Evolutionary conservation across 2,113 vertebrate species (phyloP).

Genomic region (Urocynchramus pylzowi): DNA sequence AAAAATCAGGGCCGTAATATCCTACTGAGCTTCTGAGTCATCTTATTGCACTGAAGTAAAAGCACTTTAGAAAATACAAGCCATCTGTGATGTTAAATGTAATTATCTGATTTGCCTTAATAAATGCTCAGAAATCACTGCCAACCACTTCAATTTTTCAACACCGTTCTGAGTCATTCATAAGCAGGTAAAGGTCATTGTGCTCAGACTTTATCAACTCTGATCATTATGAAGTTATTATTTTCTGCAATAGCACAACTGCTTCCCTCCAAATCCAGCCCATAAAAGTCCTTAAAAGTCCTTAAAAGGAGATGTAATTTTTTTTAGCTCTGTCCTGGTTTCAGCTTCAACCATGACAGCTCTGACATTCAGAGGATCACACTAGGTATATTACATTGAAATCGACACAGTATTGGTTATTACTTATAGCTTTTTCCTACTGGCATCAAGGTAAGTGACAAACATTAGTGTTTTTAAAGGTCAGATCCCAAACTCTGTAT

Average conservation of each 20-base stretch:
- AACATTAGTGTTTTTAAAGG: background rate
- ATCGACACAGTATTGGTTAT: background rate
- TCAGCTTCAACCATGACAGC: background rate
- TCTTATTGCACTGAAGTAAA: conserved; percentile 28
- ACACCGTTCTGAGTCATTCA: background rate
- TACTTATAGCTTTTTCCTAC: background rate
- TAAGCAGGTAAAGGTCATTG: conserved; percentile 49
- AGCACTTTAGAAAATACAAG: conserved; percentile 41
- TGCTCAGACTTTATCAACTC: conserved; percentile 6
- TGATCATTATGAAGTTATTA: conserved; percentile 25
- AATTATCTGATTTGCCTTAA: conserved; percentile 44
- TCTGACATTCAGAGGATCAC: background rate
- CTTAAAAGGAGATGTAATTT: background rate
- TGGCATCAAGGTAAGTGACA: background rate
- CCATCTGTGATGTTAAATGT: conserved; percentile 39
- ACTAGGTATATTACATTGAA: background rate
- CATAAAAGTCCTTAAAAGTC: background rate
- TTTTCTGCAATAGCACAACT: conserved; percentile 12
- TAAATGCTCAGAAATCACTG: conserved; percentile 34
- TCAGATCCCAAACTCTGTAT: background rate
- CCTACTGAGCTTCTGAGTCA: conserved; percentile 40
- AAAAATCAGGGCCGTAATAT: conserved; percentile 24
- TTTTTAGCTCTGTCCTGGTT: background rate
- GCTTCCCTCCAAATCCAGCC: background rate
- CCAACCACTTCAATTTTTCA: conserved; percentile 41